A percentile compares a stretch with the other conserved stretches of the same genome.
Evolutionary conservation across 2,888 invertebrate species (phyloP).

Genomic region (Cataglyphis albicans): DNA sequence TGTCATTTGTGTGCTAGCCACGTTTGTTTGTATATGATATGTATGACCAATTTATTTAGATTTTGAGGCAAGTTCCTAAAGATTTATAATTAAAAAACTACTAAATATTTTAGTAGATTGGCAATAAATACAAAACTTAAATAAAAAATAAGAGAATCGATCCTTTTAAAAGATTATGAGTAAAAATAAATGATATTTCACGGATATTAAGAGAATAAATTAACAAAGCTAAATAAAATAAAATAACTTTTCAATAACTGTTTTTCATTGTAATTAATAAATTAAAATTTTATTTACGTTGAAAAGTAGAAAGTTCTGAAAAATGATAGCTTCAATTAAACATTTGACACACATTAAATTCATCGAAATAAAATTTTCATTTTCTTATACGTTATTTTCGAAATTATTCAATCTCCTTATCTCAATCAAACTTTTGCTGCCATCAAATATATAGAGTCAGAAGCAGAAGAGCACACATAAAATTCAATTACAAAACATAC

Average conservation of each 20-base stretch:
- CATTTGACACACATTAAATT: not conserved
- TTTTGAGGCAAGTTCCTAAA: not conserved
- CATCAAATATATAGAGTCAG: not conserved
- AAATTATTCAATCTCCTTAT: slow-evolving; percentile 14
- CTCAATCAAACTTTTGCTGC: not conserved
- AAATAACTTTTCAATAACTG: not conserved
- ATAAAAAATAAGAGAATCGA: not conserved
- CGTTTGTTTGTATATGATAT: not conserved
- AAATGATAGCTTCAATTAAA: not conserved
- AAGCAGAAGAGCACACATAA: not conserved
- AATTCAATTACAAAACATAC: slow-evolving; percentile 26
- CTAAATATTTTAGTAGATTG: not conserved
- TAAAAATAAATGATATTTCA: not conserved
- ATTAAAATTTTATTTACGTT: not conserved
- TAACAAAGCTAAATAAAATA: not conserved
- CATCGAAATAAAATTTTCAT: not conserved
- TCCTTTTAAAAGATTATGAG: not conserved
- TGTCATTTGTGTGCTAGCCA: not conserved
- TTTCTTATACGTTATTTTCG: not conserved
- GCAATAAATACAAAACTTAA: not conserved
- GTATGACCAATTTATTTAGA: not conserved
- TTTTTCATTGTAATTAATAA: not conserved
- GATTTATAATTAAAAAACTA: not conserved
- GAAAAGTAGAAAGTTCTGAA: not conserved
- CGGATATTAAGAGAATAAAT: not conserved